These are phyloP conservation scores for Lasioglossum morio DNA, from an alignment of 2,888 invertebrate genomes.

Conservation along the genomic window DNA sequence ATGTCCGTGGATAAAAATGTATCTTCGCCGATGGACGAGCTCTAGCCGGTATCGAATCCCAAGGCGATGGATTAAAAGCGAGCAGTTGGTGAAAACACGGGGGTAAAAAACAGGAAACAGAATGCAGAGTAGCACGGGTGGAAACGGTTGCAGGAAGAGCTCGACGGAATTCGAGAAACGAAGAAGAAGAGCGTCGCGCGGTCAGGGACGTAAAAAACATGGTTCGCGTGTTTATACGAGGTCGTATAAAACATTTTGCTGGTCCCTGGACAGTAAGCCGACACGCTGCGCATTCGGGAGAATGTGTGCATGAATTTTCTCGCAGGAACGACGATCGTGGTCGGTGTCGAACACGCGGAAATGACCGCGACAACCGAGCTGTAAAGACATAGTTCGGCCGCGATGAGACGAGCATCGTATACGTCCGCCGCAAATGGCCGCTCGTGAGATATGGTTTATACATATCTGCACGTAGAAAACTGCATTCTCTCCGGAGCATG, in stretches of 20 bases:
- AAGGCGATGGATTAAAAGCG: too few species aligned
- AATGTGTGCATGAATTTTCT: not conserved
- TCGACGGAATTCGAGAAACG: not conserved
- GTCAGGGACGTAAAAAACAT: not conserved
- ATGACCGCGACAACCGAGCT: not conserved
- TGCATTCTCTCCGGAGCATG: not conserved
- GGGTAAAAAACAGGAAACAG: too few species aligned
- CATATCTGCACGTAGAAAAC: not conserved
- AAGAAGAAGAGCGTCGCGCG: not conserved
- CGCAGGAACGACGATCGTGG: not conserved
- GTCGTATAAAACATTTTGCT: not conserved
- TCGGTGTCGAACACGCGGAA: not conserved
- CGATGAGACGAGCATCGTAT: not conserved
- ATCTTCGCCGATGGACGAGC: too few species aligned
- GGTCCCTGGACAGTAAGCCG: not conserved
- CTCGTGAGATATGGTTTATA: constrained; percentile 6
- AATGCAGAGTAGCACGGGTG: too few species aligned
- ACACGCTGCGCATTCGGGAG: not conserved
- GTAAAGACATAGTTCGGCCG: constrained; percentile 5
- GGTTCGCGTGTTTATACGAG: not conserved
- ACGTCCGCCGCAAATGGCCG: constrained; percentile 4
- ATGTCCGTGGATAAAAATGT: too few species aligned
- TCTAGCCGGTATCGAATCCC: too few species aligned
- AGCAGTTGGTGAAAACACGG: too few species aligned
- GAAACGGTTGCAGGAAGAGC: too few species aligned